A percentile compares a stretch with the other conserved stretches of the same genome.
Evolutionary conservation across 2,888 invertebrate genomes (phyloP).

Genomic region (Dendrolimus houi): DNA sequence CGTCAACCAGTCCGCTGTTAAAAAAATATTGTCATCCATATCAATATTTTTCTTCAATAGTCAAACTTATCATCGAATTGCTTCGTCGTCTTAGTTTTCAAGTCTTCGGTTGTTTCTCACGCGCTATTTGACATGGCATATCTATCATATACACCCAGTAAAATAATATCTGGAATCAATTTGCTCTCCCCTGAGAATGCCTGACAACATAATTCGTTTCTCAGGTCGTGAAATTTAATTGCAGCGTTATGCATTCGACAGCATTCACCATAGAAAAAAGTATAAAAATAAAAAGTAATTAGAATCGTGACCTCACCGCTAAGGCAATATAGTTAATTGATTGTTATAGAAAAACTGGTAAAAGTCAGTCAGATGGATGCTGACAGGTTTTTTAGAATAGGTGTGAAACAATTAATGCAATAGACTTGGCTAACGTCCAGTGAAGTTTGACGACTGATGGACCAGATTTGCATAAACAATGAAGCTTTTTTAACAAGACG

Average conservation of each 20-base stretch:
- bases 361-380: conserved; percentile 8
- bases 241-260: conserved; percentile 4
- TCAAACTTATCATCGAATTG: no score
- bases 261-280: background rate
- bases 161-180: background rate
- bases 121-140: background rate
- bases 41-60: no score
- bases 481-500: background rate
- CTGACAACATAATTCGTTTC: conserved; percentile 3
- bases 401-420: background rate
- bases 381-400: background rate
- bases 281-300: conserved; percentile 30
- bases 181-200: background rate
- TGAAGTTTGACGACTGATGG: conserved; percentile 25
- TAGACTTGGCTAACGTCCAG: conserved; percentile 7
- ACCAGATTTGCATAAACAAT: conserved; percentile 31
- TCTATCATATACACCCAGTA: background rate
- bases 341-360: conserved; percentile 32
- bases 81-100: no score
- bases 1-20: no score
- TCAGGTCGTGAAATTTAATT: conserved; percentile 7
- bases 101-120: background rate
- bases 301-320: conserved; percentile 36
- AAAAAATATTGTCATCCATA: no score
- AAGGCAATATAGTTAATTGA: conserved; percentile 39